These are phyloP conservation scores for Strigamia crassipes DNA, from an alignment of 2,888 invertebrate genomes.

Conservation along the genomic window DNA sequence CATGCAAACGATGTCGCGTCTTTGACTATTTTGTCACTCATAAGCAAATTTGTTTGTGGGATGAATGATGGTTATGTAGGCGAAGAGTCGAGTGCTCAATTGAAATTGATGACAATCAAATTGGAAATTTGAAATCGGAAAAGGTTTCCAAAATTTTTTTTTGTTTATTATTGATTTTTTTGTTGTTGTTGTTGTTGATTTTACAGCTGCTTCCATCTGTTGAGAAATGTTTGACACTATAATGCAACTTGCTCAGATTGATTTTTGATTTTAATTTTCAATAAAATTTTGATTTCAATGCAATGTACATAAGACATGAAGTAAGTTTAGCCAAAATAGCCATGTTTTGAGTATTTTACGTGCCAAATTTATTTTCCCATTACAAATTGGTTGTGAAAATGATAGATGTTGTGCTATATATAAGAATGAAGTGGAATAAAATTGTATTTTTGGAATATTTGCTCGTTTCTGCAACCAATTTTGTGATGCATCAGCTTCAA, in stretches of 20 bases:
- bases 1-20: conserved; percentile 85
- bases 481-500: background rate
- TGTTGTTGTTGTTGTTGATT: no score
- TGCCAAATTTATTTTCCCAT: background rate
- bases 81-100: background rate
- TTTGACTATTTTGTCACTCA: conserved; percentile 84
- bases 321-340: background rate
- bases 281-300: background rate
- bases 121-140: background rate
- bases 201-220: background rate
- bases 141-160: conserved; percentile 7
- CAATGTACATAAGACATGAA: background rate
- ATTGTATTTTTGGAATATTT: no score
- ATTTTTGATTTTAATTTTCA: background rate
- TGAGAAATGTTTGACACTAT: background rate
- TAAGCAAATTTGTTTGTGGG: conserved; percentile 76
- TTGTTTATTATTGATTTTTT: background rate
- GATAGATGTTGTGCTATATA: no score
- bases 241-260: conserved; percentile 10
- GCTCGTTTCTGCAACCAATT: no score
- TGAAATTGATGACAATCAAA: conserved; percentile 19
- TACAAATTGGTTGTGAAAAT: background rate
- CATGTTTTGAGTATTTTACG: background rate
- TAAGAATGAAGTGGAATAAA: no score
- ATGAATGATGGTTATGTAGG: conserved; percentile 53